These are phyloP conservation scores for Drosophila antonietae DNA, from an alignment of 2,888 invertebrate species.

Conservation along the genomic window DNA sequence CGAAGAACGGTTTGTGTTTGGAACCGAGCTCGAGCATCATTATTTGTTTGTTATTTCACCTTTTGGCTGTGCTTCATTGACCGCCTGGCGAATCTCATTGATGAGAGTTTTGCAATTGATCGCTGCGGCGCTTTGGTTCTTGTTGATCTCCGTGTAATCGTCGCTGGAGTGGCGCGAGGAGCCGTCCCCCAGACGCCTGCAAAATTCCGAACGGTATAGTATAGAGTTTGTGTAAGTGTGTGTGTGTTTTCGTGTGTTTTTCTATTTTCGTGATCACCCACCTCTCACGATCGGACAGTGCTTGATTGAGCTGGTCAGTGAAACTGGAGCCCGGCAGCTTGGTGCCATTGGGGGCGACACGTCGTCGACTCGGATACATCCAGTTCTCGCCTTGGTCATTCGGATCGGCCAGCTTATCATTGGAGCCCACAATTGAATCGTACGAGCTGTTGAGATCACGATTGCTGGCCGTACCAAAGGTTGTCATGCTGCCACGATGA, in stretches of 20 bases:
- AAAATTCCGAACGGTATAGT: slow-evolving; percentile 53
- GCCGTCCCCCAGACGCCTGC: slow-evolving; percentile 84
- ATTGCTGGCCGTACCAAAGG: slow-evolving; percentile 80
- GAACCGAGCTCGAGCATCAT: slow-evolving; percentile 21
- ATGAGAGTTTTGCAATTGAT: slow-evolving; percentile 92
- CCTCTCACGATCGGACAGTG: slow-evolving; percentile 93
- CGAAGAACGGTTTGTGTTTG: slow-evolving; percentile 8
- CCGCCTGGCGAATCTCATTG: slow-evolving; percentile 94
- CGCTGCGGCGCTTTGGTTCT: slow-evolving; percentile 88
- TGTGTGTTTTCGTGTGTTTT: slow-evolving; percentile 15
- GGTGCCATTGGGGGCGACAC: slow-evolving; percentile 84
- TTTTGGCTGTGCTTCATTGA: slow-evolving; percentile 94
- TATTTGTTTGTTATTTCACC: slow-evolving; percentile 85
- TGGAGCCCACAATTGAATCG: slow-evolving; percentile 85
- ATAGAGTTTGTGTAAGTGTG: slow-evolving; percentile 37
- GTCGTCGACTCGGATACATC: slow-evolving; percentile 84
- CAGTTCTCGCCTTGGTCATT: slow-evolving; percentile 84
- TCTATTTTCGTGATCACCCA: slow-evolving; percentile 80
- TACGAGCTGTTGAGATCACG: slow-evolving; percentile 85
- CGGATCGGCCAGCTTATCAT: slow-evolving; percentile 83
- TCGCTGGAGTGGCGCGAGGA: slow-evolving; percentile 87
- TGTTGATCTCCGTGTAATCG: slow-evolving; percentile 87
- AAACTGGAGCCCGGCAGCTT: slow-evolving; percentile 89
- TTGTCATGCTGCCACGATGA: slow-evolving; percentile 82
- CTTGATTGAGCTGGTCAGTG: slow-evolving; percentile 94